Percentiles rank a stretch among this genome's conserved stretches.
Conservation (phyloP, 2,797 vertebrate species). For the Rhinophrynus dorsalis region DNA sequence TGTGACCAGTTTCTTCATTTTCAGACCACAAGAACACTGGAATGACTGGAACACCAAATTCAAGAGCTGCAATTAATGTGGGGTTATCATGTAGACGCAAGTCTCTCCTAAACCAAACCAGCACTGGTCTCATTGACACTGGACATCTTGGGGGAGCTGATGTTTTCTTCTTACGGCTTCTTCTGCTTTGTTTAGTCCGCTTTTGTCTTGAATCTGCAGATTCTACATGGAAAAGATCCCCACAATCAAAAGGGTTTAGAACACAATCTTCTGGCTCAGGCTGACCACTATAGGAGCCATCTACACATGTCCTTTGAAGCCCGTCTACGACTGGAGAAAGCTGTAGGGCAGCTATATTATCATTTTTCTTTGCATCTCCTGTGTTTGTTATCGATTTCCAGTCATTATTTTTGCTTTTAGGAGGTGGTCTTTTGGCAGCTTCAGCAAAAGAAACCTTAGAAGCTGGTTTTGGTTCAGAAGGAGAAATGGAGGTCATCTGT, state of each 20-base stretch:
- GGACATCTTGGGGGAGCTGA: slow-evolving; percentile 46
- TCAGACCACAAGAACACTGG: slow-evolving; percentile 69
- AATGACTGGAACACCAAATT: slow-evolving; percentile 66
- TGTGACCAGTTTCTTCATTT: slow-evolving; percentile 68
- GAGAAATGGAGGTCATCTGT: too few relatives aligned
- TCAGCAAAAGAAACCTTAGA: slow-evolving; percentile 9
- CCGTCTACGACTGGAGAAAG: background rate
- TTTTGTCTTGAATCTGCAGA: background rate
- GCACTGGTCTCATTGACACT: slow-evolving; percentile 40
- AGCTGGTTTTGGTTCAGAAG: background rate
- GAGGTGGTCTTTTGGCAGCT: background rate
- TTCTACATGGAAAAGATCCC: background rate
- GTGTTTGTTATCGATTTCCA: background rate
- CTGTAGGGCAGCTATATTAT: too few relatives aligned
- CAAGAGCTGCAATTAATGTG: slow-evolving; percentile 62
- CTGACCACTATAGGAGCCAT: slow-evolving; percentile 15
- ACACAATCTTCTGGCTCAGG: slow-evolving; percentile 40
- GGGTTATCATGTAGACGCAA: slow-evolving; percentile 71
- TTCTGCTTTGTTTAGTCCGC: slow-evolving; percentile 13
- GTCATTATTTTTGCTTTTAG: background rate
- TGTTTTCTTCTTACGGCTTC: background rate
- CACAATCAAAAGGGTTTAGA: background rate
- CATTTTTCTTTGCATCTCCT: background rate
- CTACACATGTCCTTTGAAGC: background rate
- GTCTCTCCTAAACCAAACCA: slow-evolving; percentile 72